A percentile compares a stretch with the other conserved stretches of the same genome.
Evolutionary conservation across 2,113 vertebrate genomes (phyloP).

Genomic region (Cephalopholis sonnerati): DNA sequence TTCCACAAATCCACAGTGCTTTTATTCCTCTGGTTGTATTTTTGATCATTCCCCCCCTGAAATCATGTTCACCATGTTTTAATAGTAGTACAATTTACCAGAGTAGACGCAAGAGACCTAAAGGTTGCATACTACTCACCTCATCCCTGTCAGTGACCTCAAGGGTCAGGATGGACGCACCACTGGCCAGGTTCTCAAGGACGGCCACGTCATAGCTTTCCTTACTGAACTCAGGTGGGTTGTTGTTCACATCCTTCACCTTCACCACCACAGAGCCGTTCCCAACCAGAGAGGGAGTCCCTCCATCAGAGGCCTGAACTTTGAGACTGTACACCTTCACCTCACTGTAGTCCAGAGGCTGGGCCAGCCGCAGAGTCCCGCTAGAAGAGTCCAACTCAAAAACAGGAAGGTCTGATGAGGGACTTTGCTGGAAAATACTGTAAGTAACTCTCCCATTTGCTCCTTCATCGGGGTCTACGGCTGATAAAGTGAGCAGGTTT

Average conservation of each 20-base stretch:
- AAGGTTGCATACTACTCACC: conserved; percentile 73
- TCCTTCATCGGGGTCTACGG: conserved; percentile 80
- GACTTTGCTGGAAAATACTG: conserved; percentile 73
- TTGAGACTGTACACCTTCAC: conserved; percentile 70
- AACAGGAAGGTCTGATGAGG: conserved; percentile 1
- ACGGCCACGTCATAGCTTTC: conserved; percentile 72
- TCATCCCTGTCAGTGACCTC: conserved; percentile 82
- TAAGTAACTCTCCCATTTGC: conserved; percentile 75
- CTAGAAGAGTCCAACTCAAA: conserved; percentile 76
- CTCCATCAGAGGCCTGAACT: conserved; percentile 84
- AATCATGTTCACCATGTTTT: too few species aligned
- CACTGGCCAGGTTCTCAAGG: conserved; percentile 82
- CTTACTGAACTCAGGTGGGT: conserved; percentile 84
- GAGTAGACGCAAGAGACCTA: too few species aligned
- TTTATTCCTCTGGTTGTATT: too few species aligned
- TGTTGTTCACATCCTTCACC: conserved; percentile 85
- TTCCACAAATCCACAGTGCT: too few species aligned
- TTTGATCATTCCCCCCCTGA: too few species aligned
- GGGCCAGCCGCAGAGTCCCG: conserved; percentile 75
- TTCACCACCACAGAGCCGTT: conserved; percentile 68
- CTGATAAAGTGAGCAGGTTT: conserved; percentile 65
- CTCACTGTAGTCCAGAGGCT: conserved; percentile 81
- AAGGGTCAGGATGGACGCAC: conserved; percentile 78
- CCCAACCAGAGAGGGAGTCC: conserved; percentile 64
- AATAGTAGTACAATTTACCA: too few species aligned